Conservation (phyloP, 2,797 vertebrate species). For the Sebastes kiyomatsui region DNA sequence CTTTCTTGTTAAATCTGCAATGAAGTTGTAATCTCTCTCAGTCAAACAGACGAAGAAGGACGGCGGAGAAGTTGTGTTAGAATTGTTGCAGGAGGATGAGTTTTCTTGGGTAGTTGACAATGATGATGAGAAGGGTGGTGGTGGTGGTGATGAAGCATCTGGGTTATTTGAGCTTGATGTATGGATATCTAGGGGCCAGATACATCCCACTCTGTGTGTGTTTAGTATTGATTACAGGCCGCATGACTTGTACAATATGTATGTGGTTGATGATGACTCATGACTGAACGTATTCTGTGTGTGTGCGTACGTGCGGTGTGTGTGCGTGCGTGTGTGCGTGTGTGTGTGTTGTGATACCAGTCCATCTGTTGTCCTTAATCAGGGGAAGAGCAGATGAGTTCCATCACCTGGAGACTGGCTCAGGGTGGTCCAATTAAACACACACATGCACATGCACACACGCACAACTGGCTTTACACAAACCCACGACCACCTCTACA, state of each 20-base stretch:
- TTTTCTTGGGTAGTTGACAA: constrained; percentile 4
- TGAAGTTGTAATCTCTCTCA: constrained; percentile 15
- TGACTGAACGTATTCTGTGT: constrained; percentile 17
- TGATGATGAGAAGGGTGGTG: constrained; percentile 22
- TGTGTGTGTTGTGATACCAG: constrained; percentile 42
- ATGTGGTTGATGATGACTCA: constrained; percentile 41
- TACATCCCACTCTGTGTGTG: neutral
- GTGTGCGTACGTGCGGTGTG: neutral
- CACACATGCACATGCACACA: constrained; percentile 31
- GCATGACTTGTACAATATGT: constrained; percentile 21
- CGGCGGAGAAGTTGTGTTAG: constrained; percentile 18
- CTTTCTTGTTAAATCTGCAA: constrained; percentile 2
- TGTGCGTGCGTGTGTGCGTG: constrained; percentile 6
- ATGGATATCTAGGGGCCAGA: neutral
- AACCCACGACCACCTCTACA: constrained; percentile 24
- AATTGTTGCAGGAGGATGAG: constrained; percentile 1
- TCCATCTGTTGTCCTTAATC: constrained; percentile 82
- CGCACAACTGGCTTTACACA: constrained; percentile 31
- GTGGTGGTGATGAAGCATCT: constrained; percentile 22
- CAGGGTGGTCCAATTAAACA: constrained; percentile 81
- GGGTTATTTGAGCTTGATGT: constrained; percentile 15
- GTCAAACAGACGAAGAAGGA: constrained; percentile 35
- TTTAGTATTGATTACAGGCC: constrained; percentile 50
- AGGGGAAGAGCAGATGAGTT: constrained; percentile 77
- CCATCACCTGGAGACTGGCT: constrained; percentile 78